Conservation (phyloP, 2,888 invertebrate genomes). For the Lasioglossum figueresi region DNA sequence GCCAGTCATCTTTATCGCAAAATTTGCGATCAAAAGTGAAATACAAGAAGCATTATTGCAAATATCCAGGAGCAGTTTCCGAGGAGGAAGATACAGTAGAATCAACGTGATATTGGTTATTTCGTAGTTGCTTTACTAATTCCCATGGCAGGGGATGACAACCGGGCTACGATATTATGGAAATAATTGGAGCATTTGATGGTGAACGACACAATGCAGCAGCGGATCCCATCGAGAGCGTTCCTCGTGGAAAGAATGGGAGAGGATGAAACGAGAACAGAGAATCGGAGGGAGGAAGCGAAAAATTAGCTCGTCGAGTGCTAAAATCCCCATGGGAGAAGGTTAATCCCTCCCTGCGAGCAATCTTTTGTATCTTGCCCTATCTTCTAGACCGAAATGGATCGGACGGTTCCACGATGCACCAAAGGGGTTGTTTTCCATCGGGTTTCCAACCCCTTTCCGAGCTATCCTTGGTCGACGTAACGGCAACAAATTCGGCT, state of each 20-base stretch:
- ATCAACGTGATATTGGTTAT: constrained; percentile 1
- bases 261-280: neutral
- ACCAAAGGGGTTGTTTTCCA: constrained; percentile 66
- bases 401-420: constrained; percentile 70
- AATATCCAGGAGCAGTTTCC: neutral
- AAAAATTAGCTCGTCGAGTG: constrained; percentile 23
- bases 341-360: constrained; percentile 63
- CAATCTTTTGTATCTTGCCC: constrained; percentile 63
- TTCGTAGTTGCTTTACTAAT: neutral
- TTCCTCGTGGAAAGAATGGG: neutral
- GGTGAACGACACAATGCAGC: neutral
- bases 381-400: constrained; percentile 67
- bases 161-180: neutral
- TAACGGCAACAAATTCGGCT: constrained; percentile 68
- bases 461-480: neutral
- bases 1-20: neutral
- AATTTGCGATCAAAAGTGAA: neutral
- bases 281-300: neutral
- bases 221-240: neutral
- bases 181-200: neutral
- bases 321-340: constrained; percentile 49
- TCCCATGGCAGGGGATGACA: neutral
- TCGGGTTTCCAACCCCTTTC: constrained; percentile 44
- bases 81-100: neutral
- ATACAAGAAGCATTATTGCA: neutral